A percentile compares a stretch with the other conserved stretches of the same genome.
These are phyloP conservation scores for Labia minor DNA, from an alignment of 2,888 invertebrate genomes.

Conservation along the genomic window DNA sequence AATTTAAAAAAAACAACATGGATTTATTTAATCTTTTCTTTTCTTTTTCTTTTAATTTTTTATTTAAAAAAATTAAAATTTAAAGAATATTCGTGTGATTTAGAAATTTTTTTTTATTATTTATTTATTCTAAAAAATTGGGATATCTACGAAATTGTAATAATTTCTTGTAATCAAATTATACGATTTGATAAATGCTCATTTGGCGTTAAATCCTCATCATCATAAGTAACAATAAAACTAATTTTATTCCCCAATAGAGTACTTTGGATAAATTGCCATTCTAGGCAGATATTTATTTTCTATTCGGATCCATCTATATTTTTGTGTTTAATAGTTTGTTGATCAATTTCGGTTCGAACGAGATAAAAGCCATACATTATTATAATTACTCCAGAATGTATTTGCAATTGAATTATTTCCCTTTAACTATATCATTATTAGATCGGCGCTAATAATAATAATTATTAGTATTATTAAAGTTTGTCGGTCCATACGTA, in stretches of 20 bases:
- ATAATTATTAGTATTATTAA: conserved; percentile 5
- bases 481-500: neutral
- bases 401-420: conserved; percentile 13
- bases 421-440: conserved; percentile 13
- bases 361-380: conserved; percentile 13
- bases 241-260: neutral
- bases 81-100: no score
- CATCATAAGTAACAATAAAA: conserved; percentile 5
- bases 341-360: neutral
- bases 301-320: neutral
- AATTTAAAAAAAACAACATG: no score
- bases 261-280: neutral
- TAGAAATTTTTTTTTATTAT: no score
- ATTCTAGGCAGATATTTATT: neutral
- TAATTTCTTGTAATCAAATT: no score
- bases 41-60: no score
- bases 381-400: conserved; percentile 13
- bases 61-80: no score
- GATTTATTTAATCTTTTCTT: no score
- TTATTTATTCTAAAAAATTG: no score
- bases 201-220: neutral
- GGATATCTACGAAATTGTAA: no score
- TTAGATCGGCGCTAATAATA: conserved; percentile 13
- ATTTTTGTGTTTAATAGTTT: neutral
- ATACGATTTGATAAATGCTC: no score